These are phyloP conservation scores for Drosophila flavopinicola DNA, from an alignment of 2,888 invertebrate species.

Conservation along the genomic window DNA sequence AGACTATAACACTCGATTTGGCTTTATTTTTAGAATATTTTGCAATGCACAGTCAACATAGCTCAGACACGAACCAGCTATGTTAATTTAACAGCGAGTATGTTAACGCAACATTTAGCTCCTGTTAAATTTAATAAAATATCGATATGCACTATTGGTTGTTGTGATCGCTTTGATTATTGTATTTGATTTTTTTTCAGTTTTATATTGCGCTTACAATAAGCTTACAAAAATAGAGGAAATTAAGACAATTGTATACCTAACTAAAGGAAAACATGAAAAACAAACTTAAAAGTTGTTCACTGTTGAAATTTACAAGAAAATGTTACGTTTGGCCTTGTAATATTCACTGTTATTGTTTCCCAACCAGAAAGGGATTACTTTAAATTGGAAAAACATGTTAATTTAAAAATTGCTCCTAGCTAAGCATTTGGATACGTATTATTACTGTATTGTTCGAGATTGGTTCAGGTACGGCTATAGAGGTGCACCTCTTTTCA, in stretches of 20 bases:
- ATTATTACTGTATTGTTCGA: not conserved
- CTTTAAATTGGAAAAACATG: too few relatives aligned
- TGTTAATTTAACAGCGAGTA: not conserved
- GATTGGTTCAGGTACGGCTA: not conserved
- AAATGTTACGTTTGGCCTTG: too few relatives aligned
- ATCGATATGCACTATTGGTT: slow-evolving; percentile 1
- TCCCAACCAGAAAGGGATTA: too few relatives aligned
- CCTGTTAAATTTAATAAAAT: slow-evolving; percentile 18
- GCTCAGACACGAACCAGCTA: slow-evolving; percentile 5
- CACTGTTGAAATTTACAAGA: not conserved
- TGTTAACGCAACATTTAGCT: slow-evolving; percentile 7
- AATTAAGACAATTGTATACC: not conserved
- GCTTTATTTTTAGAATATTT: too few relatives aligned
- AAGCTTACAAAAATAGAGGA: not conserved
- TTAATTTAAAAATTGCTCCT: too few relatives aligned
- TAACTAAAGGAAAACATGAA: not conserved
- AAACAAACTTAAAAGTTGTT: not conserved
- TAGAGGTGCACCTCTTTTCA: slow-evolving; percentile 12
- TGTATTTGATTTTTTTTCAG: not conserved
- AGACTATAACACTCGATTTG: too few relatives aligned
- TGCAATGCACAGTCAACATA: too few relatives aligned
- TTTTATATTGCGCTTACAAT: not conserved
- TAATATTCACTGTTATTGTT: too few relatives aligned
- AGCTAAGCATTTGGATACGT: not conserved
- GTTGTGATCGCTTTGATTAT: not conserved